Base-by-base conservation (phyloP, 1,140 invertebrate species). In the Drosophila virilis region DNA sequence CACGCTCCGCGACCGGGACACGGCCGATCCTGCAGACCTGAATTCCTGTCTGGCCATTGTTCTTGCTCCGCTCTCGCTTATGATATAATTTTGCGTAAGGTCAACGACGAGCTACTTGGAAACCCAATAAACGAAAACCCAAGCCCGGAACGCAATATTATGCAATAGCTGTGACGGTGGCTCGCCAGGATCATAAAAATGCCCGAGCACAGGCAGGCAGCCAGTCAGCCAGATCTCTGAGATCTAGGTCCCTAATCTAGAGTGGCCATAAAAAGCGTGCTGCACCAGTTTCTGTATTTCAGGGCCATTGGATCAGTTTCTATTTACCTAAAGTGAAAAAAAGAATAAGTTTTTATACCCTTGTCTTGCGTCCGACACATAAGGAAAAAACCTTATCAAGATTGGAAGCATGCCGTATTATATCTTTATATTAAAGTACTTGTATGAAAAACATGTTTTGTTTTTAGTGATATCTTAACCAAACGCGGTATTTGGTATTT, bases 61-160 rank as follows among this genome's bases (percentile, higher is more conserved):
- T 74, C 43, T 32, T 12, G 65, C 65, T 45, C n/a, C 33, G 64
- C 57, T 68, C 59, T 51, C 84, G 61, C 76, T 88, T 79, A 86
- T 86, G 83, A 86, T 81, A 77, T 88, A 77, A 86, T 68, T 73
- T 79, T 77, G 69, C 74, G 69, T 79, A 79, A 79, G 74, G 77
- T 77, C 77, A 75, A 60, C 32, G 42, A 59, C 61, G 67, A 42
- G 50, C 50, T 52, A 52, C 50, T 33, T 35, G 28, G n/a, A 65
- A 57, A 61, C 50, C 32, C 38, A 62, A 57, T 22, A 13, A 15
- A 17, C 33, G 13, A 50, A 70, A 43, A 62, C 28, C 28, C 32
- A 55, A 57, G 57, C 35, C 45, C 64, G n/a, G n/a, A 74, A 81
- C 82, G 82, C 76, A 86, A 86, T 86, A 77, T 86, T 86, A 86